phyloP scores from a whole-genome alignment of 2,113 vertebrate species.

The Mustela nigripes region DNA sequence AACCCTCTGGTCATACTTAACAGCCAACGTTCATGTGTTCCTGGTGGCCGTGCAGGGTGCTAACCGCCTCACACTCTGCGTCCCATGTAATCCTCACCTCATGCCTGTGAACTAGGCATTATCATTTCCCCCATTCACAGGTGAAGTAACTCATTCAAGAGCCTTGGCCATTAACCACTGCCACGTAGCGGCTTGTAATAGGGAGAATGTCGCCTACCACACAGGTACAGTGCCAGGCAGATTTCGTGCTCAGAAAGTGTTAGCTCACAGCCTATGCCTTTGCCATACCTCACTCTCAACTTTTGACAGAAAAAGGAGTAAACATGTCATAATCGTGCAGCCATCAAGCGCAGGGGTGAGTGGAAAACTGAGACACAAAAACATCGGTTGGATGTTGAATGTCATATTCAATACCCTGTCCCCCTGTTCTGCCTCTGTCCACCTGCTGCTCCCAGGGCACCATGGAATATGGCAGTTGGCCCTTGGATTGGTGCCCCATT shows the following conservation, averaged over 20 bases:
- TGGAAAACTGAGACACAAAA: not conserved
- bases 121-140: not conserved
- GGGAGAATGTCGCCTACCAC: not conserved
- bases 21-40: not conserved
- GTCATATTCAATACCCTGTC: not conserved
- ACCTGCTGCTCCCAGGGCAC: not conserved
- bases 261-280: not conserved
- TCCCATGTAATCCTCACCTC: not conserved
- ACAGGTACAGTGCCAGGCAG: not conserved
- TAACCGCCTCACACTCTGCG: not conserved
- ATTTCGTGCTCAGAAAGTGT: not conserved
- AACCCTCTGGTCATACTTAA: not conserved
- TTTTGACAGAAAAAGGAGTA: not conserved
- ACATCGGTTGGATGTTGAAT: not conserved
- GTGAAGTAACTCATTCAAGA: conserved; percentile 18
- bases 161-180: not conserved
- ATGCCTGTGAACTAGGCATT: not conserved
- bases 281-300: not conserved
- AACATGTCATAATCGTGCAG: not conserved
- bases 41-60: accelerated
- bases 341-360: not conserved
- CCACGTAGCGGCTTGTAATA: not conserved
- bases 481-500: not conserved
- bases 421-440: not conserved
- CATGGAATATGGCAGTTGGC: not conserved